Percentiles rank a stretch among this genome's conserved stretches.
These are phyloP conservation scores for Diabrotica balteata DNA, from an alignment of 2,888 invertebrate species.

Conservation along the genomic window DNA sequence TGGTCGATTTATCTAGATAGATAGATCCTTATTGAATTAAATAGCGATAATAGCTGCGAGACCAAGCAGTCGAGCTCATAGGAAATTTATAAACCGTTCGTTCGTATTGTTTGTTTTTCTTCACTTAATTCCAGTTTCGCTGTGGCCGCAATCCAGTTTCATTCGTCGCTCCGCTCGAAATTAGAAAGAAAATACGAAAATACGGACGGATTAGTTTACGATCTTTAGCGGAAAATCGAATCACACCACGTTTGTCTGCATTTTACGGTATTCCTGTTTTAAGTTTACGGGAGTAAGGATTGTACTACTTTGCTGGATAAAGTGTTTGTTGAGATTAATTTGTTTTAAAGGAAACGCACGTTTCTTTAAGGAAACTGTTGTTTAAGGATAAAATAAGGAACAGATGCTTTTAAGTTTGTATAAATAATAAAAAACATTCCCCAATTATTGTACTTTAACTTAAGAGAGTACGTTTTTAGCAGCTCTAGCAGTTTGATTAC, in stretches of 20 bases:
- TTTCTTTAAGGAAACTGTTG: too few relatives aligned
- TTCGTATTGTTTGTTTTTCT: constrained; percentile 42
- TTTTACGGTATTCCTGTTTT: not conserved
- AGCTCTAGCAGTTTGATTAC: too few relatives aligned
- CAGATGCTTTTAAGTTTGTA: too few relatives aligned
- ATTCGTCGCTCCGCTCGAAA: constrained; percentile 23
- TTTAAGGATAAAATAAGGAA: too few relatives aligned
- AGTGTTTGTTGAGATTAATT: too few relatives aligned
- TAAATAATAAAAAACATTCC: too few relatives aligned
- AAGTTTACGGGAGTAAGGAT: too few relatives aligned
- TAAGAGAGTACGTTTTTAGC: too few relatives aligned
- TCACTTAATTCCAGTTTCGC: constrained; percentile 34
- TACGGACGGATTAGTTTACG: constrained; percentile 21
- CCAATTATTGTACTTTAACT: too few relatives aligned
- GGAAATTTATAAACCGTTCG: constrained; percentile 46
- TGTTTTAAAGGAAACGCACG: too few relatives aligned
- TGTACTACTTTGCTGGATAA: too few relatives aligned
- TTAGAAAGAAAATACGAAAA: constrained; percentile 21
- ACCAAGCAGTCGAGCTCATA: constrained; percentile 43
- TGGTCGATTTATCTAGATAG: constrained; percentile 58
- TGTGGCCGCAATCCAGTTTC: constrained; percentile 22
- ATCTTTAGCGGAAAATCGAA: constrained; percentile 20
- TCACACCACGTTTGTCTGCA: constrained; percentile 8
- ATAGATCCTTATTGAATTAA: constrained; percentile 58
- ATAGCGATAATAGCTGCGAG: constrained; percentile 54